Evolutionary conservation across 2,888 invertebrate species (phyloP).

Genomic region (Drosophila sordidula): DNA sequence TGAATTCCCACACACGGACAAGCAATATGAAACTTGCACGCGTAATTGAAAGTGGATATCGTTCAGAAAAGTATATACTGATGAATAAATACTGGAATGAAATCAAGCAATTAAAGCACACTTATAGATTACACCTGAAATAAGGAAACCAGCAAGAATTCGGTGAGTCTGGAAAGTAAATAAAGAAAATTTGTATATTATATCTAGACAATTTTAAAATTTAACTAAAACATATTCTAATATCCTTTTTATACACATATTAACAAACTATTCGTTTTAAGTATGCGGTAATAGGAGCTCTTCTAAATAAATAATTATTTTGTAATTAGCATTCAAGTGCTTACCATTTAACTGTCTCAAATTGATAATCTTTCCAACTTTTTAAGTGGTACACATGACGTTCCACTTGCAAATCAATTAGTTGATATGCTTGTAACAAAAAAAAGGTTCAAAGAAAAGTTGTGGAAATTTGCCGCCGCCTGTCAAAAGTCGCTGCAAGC

Average conservation of each 20-base stretch:
- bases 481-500: slow-evolving; percentile 45
- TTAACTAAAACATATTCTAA: too few relatives aligned
- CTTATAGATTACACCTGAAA: neutral
- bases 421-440: slow-evolving; percentile 55
- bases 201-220: too few relatives aligned
- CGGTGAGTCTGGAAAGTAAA: neutral
- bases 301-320: slow-evolving; percentile 36
- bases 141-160: neutral
- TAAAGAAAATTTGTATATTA: neutral
- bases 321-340: slow-evolving; percentile 27
- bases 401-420: slow-evolving; percentile 71
- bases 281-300: neutral
- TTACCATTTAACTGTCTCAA: neutral
- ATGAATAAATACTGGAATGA: neutral
- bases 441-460: slow-evolving; percentile 16
- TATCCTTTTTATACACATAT: too few relatives aligned
- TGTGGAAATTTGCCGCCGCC: slow-evolving; percentile 37
- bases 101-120: neutral
- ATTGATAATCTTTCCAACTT: slow-evolving; percentile 3
- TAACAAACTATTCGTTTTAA: too few relatives aligned
- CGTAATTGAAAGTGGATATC: slow-evolving; percentile 9
- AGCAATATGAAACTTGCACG: slow-evolving; percentile 7
- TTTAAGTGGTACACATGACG: slow-evolving; percentile 16
- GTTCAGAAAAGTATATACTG: neutral
- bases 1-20: slow-evolving; percentile 40